phyloP scores from a whole-genome alignment of 92 coral and sea anemone species.

The Pocillopora grandis region DNA sequence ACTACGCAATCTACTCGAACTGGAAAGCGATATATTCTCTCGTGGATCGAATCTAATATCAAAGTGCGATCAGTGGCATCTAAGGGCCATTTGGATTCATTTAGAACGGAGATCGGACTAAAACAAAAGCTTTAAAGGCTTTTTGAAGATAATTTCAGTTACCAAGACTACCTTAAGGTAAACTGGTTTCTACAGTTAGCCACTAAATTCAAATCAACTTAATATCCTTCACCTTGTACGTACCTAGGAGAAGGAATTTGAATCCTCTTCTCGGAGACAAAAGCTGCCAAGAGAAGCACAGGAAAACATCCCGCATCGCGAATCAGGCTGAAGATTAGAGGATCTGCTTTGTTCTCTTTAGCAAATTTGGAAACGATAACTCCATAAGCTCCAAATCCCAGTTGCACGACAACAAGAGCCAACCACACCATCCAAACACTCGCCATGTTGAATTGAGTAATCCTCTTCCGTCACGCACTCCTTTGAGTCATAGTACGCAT shows the following conservation, averaged over 20 bases:
- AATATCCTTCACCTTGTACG: not conserved
- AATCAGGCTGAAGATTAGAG: constrained; percentile 76
- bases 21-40: no score
- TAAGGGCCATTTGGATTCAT: no score
- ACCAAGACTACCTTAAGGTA: no score
- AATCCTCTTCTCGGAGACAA: constrained; percentile 64
- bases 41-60: no score
- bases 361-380: constrained; percentile 81
- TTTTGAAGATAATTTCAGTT: no score
- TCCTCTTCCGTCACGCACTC: constrained; percentile 14
- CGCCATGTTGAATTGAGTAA: constrained; percentile 61
- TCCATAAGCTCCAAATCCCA: constrained; percentile 93
- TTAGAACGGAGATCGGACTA: no score
- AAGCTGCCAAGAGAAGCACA: constrained; percentile 76
- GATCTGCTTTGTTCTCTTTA: constrained; percentile 80
- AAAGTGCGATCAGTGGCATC: no score
- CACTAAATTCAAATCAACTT: no score
- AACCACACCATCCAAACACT: constrained; percentile 67
- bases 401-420: constrained; percentile 72
- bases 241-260: constrained; percentile 65
- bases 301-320: constrained; percentile 86
- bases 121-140: no score
- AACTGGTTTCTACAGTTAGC: no score
- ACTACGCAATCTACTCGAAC: no score
- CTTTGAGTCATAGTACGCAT: not conserved